Percentiles rank a stretch among this genome's conserved stretches.
These are phyloP conservation scores for Pristionchus maxplancki DNA, from an alignment of 2,888 invertebrate genomes.

Conservation along the genomic window DNA sequence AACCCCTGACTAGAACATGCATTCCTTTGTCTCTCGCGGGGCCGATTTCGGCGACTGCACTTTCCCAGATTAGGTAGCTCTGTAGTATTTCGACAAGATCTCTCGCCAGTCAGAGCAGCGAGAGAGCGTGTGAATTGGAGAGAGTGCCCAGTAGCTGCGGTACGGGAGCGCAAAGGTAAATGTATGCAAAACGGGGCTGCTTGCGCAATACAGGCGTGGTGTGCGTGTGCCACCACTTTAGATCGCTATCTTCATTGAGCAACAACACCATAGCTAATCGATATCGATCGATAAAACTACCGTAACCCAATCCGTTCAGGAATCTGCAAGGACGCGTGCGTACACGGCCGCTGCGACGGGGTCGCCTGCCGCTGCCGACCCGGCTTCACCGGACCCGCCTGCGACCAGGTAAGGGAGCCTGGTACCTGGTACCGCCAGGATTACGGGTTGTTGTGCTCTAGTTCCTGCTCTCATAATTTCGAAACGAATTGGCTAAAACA, in stretches of 20 bases:
- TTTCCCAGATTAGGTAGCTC: conserved; percentile 13
- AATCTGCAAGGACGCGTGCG: neutral
- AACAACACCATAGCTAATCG: neutral
- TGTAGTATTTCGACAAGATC: neutral
- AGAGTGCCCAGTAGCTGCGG: no score
- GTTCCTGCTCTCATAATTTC: no score
- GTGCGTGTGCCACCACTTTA: neutral
- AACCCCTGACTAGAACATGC: neutral
- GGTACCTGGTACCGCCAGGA: no score
- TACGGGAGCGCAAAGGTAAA: neutral
- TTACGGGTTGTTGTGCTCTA: no score
- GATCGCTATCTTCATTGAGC: conserved; percentile 32
- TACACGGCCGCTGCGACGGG: neutral
- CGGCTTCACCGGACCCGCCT: conserved; percentile 21
- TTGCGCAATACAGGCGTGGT: neutral
- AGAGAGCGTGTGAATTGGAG: no score
- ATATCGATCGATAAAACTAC: neutral
- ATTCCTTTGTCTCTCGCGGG: conserved; percentile 24
- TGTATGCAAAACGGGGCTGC: conserved; percentile 9
- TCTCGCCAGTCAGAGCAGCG: no score
- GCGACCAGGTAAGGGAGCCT: conserved; percentile 14
- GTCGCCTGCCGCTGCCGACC: neutral
- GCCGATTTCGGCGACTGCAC: neutral
- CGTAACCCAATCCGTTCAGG: conserved; percentile 10
- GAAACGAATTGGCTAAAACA: neutral